Conservation (phyloP, 2,797 vertebrate species). For the Leptatherina wallacei region DNA sequence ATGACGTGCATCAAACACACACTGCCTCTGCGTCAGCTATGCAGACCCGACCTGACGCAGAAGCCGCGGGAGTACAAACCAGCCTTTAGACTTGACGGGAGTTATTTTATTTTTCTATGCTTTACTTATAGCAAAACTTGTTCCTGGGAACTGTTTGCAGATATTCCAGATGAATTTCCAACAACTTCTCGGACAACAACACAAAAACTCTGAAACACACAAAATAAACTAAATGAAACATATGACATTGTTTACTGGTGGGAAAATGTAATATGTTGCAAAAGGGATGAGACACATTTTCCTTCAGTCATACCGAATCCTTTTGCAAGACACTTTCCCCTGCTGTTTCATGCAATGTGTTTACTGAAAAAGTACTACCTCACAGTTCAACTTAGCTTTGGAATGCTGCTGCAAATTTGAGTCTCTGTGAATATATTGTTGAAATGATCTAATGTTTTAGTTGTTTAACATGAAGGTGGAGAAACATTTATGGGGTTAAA, state of each 20-base stretch:
- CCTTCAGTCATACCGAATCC: neutral
- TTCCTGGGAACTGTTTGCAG: too few species aligned
- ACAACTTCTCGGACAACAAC: too few species aligned
- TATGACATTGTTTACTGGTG: neutral
- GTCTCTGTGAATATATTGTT: neutral
- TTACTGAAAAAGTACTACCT: neutral
- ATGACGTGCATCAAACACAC: too few species aligned
- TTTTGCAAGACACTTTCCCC: constrained; percentile 2
- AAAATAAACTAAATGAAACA: neutral
- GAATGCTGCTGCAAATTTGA: neutral
- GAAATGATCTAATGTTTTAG: neutral
- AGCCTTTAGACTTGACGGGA: too few species aligned
- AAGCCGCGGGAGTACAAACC: too few species aligned
- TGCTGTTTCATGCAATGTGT: too few species aligned
- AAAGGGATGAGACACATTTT: neutral
- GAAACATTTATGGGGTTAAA: constrained; percentile 38
- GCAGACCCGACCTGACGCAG: too few species aligned
- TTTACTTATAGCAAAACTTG: too few species aligned
- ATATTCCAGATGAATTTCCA: too few species aligned
- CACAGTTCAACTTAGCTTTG: neutral
- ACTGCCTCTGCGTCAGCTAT: too few species aligned
- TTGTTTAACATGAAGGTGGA: constrained; percentile 3
- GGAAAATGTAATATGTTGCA: neutral
- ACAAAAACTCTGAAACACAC: neutral
- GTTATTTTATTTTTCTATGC: too few species aligned